Evolutionary conservation across 1,140 invertebrate species (phyloP).

Genomic region (Musca vetustissima): DNA sequence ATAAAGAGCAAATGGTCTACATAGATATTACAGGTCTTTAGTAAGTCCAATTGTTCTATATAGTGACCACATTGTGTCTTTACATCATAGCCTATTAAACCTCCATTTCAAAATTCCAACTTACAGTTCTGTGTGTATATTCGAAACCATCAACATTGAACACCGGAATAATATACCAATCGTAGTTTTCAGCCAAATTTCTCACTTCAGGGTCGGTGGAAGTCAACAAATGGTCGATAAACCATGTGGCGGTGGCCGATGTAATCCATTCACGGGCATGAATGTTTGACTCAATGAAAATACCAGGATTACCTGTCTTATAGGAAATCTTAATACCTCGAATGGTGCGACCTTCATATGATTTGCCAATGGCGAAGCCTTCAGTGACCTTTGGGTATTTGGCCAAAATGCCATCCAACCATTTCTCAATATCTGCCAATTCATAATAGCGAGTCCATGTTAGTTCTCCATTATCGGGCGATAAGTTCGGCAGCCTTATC

Average conservation of each 20-base stretch:
- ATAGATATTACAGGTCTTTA: no score
- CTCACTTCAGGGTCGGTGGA: conserved; percentile 43
- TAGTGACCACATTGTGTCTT: no score
- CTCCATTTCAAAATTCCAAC: no score
- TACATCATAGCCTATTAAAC: no score
- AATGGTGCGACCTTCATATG: conserved; percentile 66
- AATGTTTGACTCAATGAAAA: conserved; percentile 62
- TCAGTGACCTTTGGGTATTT: conserved; percentile 45
- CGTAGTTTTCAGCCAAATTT: conserved; percentile 56
- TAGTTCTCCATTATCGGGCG: conserved; percentile 36
- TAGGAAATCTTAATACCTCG: conserved; percentile 63
- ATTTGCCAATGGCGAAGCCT: conserved; percentile 49
- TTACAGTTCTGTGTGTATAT: conserved; percentile 60
- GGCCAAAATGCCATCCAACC: conserved; percentile 54
- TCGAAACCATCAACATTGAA: conserved; percentile 75
- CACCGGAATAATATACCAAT: conserved; percentile 71
- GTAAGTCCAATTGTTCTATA: no score
- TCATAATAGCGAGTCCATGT: conserved; percentile 57
- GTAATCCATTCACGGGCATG: conserved; percentile 63
- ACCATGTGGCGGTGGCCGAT: conserved; percentile 60
- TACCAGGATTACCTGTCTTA: conserved; percentile 57
- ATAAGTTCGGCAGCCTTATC: conserved; percentile 26
- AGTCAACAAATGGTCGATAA: conserved; percentile 59
- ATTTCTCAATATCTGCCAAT: conserved; percentile 57
- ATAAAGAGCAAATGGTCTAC: no score